Evolutionary conservation across 2,888 invertebrate genomes (phyloP), one percentile per base, ranked within the genome.

Genomic region (Ormyrus pomaceus): DNA sequence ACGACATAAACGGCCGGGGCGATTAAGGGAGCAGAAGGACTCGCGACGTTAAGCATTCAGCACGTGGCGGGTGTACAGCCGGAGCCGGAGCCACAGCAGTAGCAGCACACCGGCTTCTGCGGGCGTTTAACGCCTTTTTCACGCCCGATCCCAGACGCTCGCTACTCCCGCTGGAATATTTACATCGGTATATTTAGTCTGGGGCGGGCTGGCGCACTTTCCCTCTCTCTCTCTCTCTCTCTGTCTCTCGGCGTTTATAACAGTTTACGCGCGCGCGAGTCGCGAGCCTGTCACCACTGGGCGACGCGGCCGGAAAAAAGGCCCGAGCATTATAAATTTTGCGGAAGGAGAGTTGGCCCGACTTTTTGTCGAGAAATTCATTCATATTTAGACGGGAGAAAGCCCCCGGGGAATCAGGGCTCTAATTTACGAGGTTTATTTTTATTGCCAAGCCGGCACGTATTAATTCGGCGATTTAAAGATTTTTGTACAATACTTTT

Each of bases 131-230:
- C 84, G 83, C 83, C 83, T 84, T 85, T 84, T 84, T 83, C 83
- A 84, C 83, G 80, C 83, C 77, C 82, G 79, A 83, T 58, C 65
- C 51, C 69, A 72, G 75, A 66, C 75, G 75, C 82, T 34, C 34
- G n/a, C 74, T 81, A 6, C 66, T 53, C 46, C 83, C 79, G 82
- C 83, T 53, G 82, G 79, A 84, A 85, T 87, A 88, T 88, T 87
- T 88, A 87, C 87, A 87, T 86, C 84, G 86, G 85, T 87, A 87
- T 87, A 88, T 88, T 87, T 88, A 87, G 87, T 87, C 87, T 85
- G 85, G 83, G 34, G 82, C 84, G 85, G 86, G 85, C 86, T 85
- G 84, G 85, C 69, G 59, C 46, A 34, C 34, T 34, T 34, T 34
- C 34, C 34, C 34, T 34, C 34, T 34, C 34, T 34, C 34, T 34